Evolutionary conservation across 1,140 invertebrate genomes (phyloP).

Genomic region (Zaprionus camerounensis): DNA sequence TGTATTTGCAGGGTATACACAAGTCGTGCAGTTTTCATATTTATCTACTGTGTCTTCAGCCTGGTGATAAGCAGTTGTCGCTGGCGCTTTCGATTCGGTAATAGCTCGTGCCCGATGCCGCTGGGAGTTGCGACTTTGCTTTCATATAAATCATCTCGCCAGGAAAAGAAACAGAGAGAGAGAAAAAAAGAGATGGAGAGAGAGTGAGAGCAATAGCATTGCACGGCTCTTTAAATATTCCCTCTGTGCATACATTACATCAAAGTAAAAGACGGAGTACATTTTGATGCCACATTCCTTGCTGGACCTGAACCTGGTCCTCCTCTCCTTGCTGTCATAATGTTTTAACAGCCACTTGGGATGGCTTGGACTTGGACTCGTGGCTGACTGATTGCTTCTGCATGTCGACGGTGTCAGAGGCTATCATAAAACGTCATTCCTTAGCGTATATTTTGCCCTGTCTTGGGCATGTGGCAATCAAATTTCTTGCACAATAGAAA

Average conservation of each 20-base stretch:
- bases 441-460: neutral
- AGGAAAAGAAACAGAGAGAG: constrained; percentile 9
- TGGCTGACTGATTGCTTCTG: constrained; percentile 53
- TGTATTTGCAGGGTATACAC: neutral
- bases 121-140: constrained; percentile 53
- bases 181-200: neutral
- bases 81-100: constrained; percentile 38
- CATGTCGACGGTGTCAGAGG: constrained; percentile 21
- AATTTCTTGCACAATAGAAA: constrained; percentile 45
- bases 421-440: constrained; percentile 42
- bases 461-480: constrained; percentile 41
- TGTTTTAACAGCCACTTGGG: constrained; percentile 74
- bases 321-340: constrained; percentile 57
- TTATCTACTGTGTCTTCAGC: constrained; percentile 5
- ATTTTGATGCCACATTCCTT: constrained; percentile 23
- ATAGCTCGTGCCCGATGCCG: constrained; percentile 43
- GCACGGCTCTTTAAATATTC: constrained; percentile 61
- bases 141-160: constrained; percentile 67
- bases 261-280: constrained; percentile 33
- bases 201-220: constrained; percentile 5
- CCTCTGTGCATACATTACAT: constrained; percentile 45
- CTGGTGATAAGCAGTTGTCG: constrained; percentile 41
- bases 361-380: constrained; percentile 36
- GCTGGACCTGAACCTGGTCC: constrained; percentile 13
- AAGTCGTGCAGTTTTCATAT: neutral